phyloP scores from a whole-genome alignment of 1,140 invertebrate genomes.

The Pseudomyrmex dendroicus region DNA sequence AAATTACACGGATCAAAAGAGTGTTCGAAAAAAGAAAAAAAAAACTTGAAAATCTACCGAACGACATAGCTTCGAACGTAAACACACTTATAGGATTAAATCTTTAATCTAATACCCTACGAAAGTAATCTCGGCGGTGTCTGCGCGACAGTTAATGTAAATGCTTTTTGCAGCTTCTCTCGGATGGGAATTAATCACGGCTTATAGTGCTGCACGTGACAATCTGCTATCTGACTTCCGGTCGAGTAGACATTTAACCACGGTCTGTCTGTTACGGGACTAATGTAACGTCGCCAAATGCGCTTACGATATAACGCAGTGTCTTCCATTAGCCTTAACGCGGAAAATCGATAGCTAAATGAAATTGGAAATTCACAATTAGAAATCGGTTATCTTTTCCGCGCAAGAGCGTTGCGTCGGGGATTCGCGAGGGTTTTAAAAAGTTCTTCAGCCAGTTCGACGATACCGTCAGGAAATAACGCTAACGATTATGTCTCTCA shows the following conservation, averaged over 20 bases:
- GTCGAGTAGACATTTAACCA: conserved; percentile 72
- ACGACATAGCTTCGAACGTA: neutral
- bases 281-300: conserved; percentile 71
- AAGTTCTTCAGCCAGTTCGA: conserved; percentile 37
- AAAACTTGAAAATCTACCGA: neutral
- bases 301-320: conserved; percentile 64
- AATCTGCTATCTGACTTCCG: conserved; percentile 77
- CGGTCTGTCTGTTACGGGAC: conserved; percentile 74
- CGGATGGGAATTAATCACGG: conserved; percentile 47
- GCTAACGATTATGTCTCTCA: conserved; percentile 55
- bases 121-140: neutral
- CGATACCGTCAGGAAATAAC: conserved; percentile 42
- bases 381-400: conserved; percentile 29
- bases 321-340: conserved; percentile 50
- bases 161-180: conserved; percentile 20
- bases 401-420: conserved; percentile 1
- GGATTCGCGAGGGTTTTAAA: neutral
- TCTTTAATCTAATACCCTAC: neutral
- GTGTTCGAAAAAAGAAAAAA: no score
- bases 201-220: conserved; percentile 64
- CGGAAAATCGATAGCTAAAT: conserved; percentile 59
- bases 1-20: no score
- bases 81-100: neutral
- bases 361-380: conserved; percentile 61
- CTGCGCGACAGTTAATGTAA: neutral